phyloP scores from a whole-genome alignment of 2,113 vertebrate species.

The Stigmatopora nigra region DNA sequence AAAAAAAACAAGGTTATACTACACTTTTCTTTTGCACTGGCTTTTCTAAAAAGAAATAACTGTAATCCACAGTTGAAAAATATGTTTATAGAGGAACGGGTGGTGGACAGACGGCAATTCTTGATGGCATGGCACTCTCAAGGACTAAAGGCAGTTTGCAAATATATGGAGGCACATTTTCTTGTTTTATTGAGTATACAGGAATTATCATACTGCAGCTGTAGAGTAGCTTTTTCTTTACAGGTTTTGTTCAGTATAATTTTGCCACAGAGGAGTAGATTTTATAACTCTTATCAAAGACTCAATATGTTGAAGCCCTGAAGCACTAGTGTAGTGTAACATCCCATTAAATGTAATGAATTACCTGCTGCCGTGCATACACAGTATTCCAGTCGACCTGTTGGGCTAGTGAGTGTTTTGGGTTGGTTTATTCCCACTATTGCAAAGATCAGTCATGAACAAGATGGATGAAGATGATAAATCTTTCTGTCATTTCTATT shows the following conservation, averaged over 20 bases:
- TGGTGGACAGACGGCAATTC: conserved; percentile 7
- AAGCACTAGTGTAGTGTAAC: conserved; percentile 37
- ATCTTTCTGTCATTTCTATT: conserved; percentile 68
- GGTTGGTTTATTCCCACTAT: conserved; percentile 31
- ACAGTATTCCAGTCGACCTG: conserved; percentile 26
- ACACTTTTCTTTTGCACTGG: conserved; percentile 13
- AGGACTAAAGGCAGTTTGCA: conserved; percentile 24
- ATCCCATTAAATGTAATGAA: conserved; percentile 56
- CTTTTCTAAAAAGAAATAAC: conserved; percentile 26
- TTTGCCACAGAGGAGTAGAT: conserved; percentile 23
- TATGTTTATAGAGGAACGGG: not conserved
- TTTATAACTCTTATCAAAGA: conserved; percentile 46
- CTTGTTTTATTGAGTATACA: conserved; percentile 31
- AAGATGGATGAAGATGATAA: conserved; percentile 63
- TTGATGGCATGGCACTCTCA: conserved; percentile 8
- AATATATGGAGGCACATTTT: conserved; percentile 19
- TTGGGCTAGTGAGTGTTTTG: conserved; percentile 18
- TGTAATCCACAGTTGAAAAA: not conserved
- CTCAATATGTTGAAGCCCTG: conserved; percentile 35
- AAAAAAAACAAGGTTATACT: conserved; percentile 6
- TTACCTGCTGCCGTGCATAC: conserved; percentile 46
- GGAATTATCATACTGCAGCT: conserved; percentile 30
- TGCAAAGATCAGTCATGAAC: conserved; percentile 48
- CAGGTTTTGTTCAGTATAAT: conserved; percentile 18
- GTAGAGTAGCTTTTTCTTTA: conserved; percentile 10